Percentiles rank a stretch among this genome's conserved stretches.
Evolutionary conservation across 2,113 vertebrate species (phyloP).

Genomic region (Caloenas nicobarica): DNA sequence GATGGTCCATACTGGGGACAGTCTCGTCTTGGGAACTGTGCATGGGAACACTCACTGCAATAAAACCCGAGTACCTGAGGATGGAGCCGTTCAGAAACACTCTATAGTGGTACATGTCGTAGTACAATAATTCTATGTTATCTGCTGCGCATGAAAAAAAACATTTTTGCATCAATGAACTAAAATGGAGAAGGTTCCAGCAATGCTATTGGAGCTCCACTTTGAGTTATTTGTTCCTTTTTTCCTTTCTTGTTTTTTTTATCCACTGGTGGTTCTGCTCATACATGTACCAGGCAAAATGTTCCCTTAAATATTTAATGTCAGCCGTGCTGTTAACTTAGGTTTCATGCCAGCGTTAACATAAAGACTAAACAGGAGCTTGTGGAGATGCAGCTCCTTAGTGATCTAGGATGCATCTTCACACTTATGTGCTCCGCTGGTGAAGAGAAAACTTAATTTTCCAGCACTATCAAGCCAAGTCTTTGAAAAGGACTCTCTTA

Average conservation of each 20-base stretch:
- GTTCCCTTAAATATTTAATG: constrained; percentile 29
- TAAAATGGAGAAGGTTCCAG: not conserved
- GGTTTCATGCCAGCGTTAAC: not conserved
- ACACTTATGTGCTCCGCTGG: not conserved
- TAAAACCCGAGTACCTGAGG: not conserved
- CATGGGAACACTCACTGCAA: fast-evolving
- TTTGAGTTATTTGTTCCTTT: not conserved
- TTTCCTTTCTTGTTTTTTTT: not conserved
- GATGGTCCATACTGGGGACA: too few relatives aligned
- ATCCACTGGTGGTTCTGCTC: not conserved
- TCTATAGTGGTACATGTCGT: fast-evolving
- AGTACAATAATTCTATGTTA: fast-evolving
- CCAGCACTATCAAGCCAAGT: not conserved
- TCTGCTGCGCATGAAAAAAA: fast-evolving
- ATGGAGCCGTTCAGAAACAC: not conserved
- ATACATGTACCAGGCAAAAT: not conserved
- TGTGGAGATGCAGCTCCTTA: not conserved
- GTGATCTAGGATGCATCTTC: not conserved
- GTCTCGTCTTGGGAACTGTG: not conserved
- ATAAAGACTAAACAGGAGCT: not conserved
- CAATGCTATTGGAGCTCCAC: fast-evolving
- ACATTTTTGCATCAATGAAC: fast-evolving
- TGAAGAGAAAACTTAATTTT: not conserved
- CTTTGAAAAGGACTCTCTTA: not conserved
- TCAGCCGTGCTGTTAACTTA: not conserved